Percentiles rank a stretch among this genome's conserved stretches.
Conservation (phyloP, 2,797 vertebrate genomes). For the Nannoperca australis region DNA sequence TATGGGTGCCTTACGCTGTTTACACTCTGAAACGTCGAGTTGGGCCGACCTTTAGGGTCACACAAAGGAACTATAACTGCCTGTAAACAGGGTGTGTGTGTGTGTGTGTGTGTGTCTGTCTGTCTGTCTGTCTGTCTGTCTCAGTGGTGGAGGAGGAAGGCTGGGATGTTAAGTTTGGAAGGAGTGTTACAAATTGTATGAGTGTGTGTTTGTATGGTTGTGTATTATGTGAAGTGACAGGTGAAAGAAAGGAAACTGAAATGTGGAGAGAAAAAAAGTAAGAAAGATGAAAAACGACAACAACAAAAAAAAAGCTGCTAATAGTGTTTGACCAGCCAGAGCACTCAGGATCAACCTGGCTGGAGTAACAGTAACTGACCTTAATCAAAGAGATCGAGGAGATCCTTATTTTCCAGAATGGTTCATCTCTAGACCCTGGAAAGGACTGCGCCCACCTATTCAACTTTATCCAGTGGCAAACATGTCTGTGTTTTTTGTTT, state of each 20-base stretch:
- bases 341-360: conserved; percentile 88
- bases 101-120: conserved; percentile 59
- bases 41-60: conserved; percentile 76
- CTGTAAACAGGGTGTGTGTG: conserved; percentile 80
- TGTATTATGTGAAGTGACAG: conserved; percentile 49
- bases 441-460: conserved; percentile 79
- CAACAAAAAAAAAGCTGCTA: conserved; percentile 89
- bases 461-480: conserved; percentile 79
- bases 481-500: conserved; percentile 56
- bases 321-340: conserved; percentile 85
- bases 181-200: conserved; percentile 65
- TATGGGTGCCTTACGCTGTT: conserved; percentile 90
- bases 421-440: conserved; percentile 75
- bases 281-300: conserved; percentile 65
- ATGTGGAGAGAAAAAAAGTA: conserved; percentile 66
- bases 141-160: conserved; percentile 12
- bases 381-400: conserved; percentile 68
- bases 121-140: too few species aligned
- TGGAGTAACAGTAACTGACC: conserved; percentile 81
- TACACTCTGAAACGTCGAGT: conserved; percentile 79
- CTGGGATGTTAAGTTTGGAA: conserved; percentile 42
- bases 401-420: conserved; percentile 73
- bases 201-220: conserved; percentile 38
- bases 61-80: conserved; percentile 86
- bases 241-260: conserved; percentile 51